phyloP scores from a whole-genome alignment of 2,113 vertebrate species.

The Rattus rattus region DNA sequence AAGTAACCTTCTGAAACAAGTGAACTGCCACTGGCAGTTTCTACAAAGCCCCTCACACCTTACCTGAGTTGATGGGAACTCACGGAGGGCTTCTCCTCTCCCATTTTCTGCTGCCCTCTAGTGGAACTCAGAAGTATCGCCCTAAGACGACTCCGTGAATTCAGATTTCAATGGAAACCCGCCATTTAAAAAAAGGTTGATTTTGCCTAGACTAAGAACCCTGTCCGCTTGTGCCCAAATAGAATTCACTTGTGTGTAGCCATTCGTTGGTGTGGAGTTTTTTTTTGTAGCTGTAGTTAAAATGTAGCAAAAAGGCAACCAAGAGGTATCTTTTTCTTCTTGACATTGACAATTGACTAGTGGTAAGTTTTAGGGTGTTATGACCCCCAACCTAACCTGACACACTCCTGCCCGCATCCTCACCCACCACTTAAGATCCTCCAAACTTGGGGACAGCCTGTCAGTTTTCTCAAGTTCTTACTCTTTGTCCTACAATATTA shows the following conservation, averaged over 20 bases:
- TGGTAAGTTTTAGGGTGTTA: not conserved
- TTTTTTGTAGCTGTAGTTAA: not conserved
- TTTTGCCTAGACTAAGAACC: not conserved
- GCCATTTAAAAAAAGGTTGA: not conserved
- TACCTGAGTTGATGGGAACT: not conserved
- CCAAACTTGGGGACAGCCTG: not conserved
- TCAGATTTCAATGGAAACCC: not conserved
- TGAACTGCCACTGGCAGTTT: not conserved
- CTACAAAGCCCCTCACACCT: not conserved
- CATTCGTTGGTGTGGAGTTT: not conserved
- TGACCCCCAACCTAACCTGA: not conserved
- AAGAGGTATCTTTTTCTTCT: not conserved
- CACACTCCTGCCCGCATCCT: not conserved
- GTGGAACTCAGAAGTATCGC: not conserved
- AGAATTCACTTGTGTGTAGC: not conserved
- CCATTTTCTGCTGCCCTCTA: constrained; percentile 60
- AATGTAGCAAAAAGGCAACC: not conserved
- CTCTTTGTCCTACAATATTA: not conserved
- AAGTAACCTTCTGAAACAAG: not conserved
- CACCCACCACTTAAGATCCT: not conserved
- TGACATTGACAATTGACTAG: not conserved
- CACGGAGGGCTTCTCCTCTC: too few relatives aligned
- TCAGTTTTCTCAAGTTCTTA: not conserved
- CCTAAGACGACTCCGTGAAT: not conserved
- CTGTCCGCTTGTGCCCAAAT: not conserved